A percentile compares a stretch with the other conserved stretches of the same genome.
Conservation (phyloP, 1,140 invertebrate species). For the Heliothis virescens region DNA sequence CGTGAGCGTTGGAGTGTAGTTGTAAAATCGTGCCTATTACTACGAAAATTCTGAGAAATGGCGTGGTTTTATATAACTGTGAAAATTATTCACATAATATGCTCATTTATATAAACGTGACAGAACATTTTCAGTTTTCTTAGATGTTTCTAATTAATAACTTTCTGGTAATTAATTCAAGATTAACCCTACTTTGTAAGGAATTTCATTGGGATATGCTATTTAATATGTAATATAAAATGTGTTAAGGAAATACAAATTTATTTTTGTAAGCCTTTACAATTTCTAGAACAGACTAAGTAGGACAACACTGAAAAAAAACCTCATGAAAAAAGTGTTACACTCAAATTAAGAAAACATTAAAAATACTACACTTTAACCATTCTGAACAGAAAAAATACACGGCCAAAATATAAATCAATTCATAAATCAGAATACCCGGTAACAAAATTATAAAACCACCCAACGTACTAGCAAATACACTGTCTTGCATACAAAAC, state of each 20-base stretch:
- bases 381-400: not conserved
- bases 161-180: too few relatives aligned
- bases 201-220: too few relatives aligned
- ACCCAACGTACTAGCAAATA: not conserved
- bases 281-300: too few relatives aligned
- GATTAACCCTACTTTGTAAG: too few relatives aligned
- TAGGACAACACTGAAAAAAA: too few relatives aligned
- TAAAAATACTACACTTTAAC: too few relatives aligned
- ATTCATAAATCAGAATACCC: not conserved
- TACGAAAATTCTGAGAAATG: not conserved
- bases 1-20: not conserved
- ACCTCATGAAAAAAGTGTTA: too few relatives aligned
- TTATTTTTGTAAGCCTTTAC: too few relatives aligned
- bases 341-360: too few relatives aligned
- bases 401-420: not conserved
- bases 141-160: too few relatives aligned
- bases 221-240: too few relatives aligned
- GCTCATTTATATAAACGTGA: not conserved
- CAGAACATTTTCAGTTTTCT: not conserved
- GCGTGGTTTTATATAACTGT: not conserved
- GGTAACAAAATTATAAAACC: not conserved
- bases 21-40: constrained; percentile 13
- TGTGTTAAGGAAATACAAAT: too few relatives aligned
- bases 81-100: not conserved
- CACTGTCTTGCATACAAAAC: constrained; percentile 7